Base-by-base conservation (phyloP, 1,140 invertebrate species). In the Harpegnathos saltator region DNA sequence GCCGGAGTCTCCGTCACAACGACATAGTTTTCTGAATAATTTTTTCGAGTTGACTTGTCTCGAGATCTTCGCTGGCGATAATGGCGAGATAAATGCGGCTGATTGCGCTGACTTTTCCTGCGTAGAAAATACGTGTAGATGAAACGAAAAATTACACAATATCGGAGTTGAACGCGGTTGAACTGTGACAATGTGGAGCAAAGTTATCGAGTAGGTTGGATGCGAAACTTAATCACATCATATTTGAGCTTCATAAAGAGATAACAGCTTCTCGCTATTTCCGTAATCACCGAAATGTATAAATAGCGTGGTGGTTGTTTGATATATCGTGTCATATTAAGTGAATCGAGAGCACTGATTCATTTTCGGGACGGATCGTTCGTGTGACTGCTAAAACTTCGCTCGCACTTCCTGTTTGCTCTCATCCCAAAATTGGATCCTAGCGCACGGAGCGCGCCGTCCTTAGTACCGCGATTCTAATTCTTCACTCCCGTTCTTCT, bases 401-500 rank as follows among this genome's bases (percentile, higher is more conserved):
- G n/a, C n/a, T 19, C 54, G n/a, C 17, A 56, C 1, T n/a, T 56
- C 38, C 38, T 44, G 38, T 44, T 44, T 44, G 38, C 9, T 56
- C 17, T 19, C 52, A n/a, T 9, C 17, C 1, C n/a, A n/a, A 56
- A 56, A 56, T 19, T 56, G 54, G 22, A 33, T 15, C n/a, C 44
- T 14, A 9, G 65, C n/a, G 15, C 0, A 29, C 15, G 22, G 29
- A 54, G 33, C 5, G 29, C n/a, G 19, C 29, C 17, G n/a, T 38
- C 54, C 17, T 65, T 38, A 65, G 33, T 12, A 38, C 9, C n/a
- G 33, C 24, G n/a, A 56, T 77, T 77, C 48, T 38, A 24, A 33
- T 63, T 3, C 52, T 69, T 29, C 38, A 56, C 29, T 61, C 14
- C 14, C n/a, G 38, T 19, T 44, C 50, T n/a, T n/a, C 22, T 44